Conservation (phyloP, 1,140 invertebrate genomes). For the Augochlora pura region DNA sequence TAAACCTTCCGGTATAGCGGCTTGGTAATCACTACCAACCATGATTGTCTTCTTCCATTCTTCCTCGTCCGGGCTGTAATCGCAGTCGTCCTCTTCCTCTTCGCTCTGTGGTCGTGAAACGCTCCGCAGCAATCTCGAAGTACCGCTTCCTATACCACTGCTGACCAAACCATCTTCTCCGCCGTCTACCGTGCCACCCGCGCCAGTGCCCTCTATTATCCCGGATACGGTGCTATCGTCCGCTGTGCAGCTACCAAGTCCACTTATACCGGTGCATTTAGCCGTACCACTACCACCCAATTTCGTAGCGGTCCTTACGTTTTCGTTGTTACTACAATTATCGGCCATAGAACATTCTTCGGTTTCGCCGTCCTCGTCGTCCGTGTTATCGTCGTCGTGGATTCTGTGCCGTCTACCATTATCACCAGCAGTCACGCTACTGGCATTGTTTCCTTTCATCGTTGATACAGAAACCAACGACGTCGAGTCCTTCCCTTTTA, state of each 20-base stretch:
- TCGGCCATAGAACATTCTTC: constrained; percentile 57
- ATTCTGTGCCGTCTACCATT: constrained; percentile 40
- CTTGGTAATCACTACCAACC: constrained; percentile 97
- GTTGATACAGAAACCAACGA: constrained; percentile 39
- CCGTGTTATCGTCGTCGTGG: constrained; percentile 63
- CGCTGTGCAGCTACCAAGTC: constrained; percentile 30
- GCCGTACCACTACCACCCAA: constrained; percentile 17
- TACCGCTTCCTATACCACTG: constrained; percentile 65
- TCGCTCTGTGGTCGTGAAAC: constrained; percentile 84
- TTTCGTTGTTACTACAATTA: constrained; percentile 40
- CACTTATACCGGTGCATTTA: constrained; percentile 37
- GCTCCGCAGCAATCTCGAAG: constrained; percentile 80
- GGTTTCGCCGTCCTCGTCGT: constrained; percentile 61
- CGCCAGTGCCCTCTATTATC: constrained; percentile 34
- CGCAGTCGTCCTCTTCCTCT: constrained; percentile 88
- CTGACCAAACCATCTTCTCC: constrained; percentile 63
- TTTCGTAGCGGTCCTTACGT: constrained; percentile 31
- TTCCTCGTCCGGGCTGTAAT: constrained; percentile 89
- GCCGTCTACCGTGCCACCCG: constrained; percentile 50
- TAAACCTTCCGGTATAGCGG: constrained; percentile 94
- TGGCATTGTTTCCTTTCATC: constrained; percentile 62
- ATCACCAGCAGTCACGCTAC: constrained; percentile 26
- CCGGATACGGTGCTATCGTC: constrained; percentile 13
- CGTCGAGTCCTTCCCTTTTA: constrained; percentile 79
- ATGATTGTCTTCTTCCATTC: constrained; percentile 94